These are phyloP conservation scores for Labrus mixtus DNA, from an alignment of 2,113 vertebrate genomes.

Conservation along the genomic window DNA sequence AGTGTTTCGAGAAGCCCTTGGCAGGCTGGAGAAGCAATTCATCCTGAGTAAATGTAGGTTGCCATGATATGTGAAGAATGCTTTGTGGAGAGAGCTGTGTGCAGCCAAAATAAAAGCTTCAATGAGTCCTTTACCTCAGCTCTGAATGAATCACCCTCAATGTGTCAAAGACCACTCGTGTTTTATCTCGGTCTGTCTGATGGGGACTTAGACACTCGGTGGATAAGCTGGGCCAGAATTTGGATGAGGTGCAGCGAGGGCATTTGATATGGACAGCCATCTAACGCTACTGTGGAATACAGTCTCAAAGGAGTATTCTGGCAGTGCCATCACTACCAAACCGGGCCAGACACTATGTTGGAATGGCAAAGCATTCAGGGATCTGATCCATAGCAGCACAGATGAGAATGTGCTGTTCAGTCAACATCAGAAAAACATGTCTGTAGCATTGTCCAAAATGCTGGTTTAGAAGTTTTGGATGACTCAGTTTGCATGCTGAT, in stretches of 20 bases:
- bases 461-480: conserved; percentile 5
- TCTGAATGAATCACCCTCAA: conserved; percentile 68
- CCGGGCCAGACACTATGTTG: conserved; percentile 50
- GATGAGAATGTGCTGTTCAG: conserved; percentile 53
- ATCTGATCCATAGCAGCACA: conserved; percentile 59
- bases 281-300: conserved; percentile 53
- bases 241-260: conserved; percentile 56
- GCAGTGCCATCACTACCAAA: conserved; percentile 42
- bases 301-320: conserved; percentile 53
- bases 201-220: conserved; percentile 38
- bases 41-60: conserved; percentile 74
- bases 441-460: not conserved
- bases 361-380: conserved; percentile 35
- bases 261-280: conserved; percentile 68
- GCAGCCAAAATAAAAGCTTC: conserved; percentile 64
- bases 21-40: conserved; percentile 68
- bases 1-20: conserved; percentile 68
- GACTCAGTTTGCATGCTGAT: conserved; percentile 8
- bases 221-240: conserved; percentile 58
- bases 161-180: conserved; percentile 67
- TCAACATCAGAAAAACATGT: conserved; percentile 33
- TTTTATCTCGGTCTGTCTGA: conserved; percentile 54
- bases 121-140: conserved; percentile 67
- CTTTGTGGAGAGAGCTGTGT: conserved; percentile 66
- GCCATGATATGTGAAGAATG: conserved; percentile 72